Base-by-base conservation (phyloP, 2,797 vertebrate species). In the Scyliorhinus canicula region DNA sequence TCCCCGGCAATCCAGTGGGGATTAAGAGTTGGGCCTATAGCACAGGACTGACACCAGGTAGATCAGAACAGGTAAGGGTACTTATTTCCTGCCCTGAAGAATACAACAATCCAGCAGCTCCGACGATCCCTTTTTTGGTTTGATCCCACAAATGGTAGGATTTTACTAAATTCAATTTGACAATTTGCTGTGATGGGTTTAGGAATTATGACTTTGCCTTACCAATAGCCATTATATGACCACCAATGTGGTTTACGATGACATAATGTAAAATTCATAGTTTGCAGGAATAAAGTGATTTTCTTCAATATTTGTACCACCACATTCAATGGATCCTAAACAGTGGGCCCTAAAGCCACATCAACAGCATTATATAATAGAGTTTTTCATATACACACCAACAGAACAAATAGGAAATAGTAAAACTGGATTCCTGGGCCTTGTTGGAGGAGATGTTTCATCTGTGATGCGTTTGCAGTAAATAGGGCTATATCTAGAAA, bases 371-470 rank as follows among this genome's bases (percentile, higher is more conserved):
- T 57, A 55, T 84, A 31, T n/a, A 63, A 7, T 40, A 55, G 93
- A 50, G 65, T 60, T 52, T 95, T 88, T 84, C 67, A 85, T 26
- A 35, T 95, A 95, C 88, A 47, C 63, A 96, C 93, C 95, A 96
- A 77, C 12, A 96, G 95, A 77, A 96, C 95, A 77, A 96, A 90
- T 0, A 95, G 69, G 93, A 96, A 96, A 60, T 95, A 96, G 94
- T 95, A 96, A 93, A 96, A 95, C 60, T 79, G 90, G 26, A 2
- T 95, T 31, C 93, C 95, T 19, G 96, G 84, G 47, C 93, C 95
- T 88, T 96, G 95, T 65, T 95, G 95, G 52, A 96, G 95, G 95
- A 96, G 95, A 93, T 96, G 95, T 95, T 97, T 96, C 95, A 96
- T 96, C 95, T 96, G 95, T 77, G 96, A 96, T 77, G 95, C 96